Base-by-base conservation (phyloP, 2,888 invertebrate genomes). In the Stenichneumon culpator region DNA sequence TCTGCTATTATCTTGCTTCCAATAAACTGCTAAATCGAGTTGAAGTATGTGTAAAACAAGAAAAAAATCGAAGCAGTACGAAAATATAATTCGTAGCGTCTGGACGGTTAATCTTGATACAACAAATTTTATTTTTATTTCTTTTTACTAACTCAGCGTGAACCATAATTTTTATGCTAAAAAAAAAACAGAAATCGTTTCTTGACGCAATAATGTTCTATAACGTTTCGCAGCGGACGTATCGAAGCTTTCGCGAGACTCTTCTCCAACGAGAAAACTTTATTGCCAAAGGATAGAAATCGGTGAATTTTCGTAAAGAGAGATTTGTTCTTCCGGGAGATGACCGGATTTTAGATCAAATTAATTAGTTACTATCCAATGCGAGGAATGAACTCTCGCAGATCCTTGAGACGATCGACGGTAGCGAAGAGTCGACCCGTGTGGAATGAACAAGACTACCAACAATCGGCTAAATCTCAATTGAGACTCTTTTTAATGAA, bases 401-500 rank as follows among this genome's bases (percentile, higher is more conserved):
- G 28, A 4, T 57, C 57, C 9, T 73, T 25, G 22, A 60, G 11
- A 47, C 47, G 11, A n/a, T 74, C 47, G 60, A 16, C n/a, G 16
- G 1, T 19, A 5, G 14, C 4, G 32, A 50, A 19, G 28, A 63
- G 9, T 11, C 60, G 47, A 44, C 14, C 19, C 28, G 9, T 14
- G 19, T 32, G 57, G 11, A 28, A 50, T 63, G 28, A 32, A 36
- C 11, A 14, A 75, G 50, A 75, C 50, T 50, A 67, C 36, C 36
- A 28, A 60, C 60, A 60, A 68, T 78, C 39, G 14, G 50, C 25
- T 14, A 52, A 68, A 60, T 78, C 28, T 39, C 39, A 50, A 36
- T 65, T 32, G 22, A 75, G 47, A 19, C 19, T 44, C 50, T 65
- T 65, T 75, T 75, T 75, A 75, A 75, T 57, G 74, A 75, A 50